Evolutionary conservation across 2,113 vertebrate genomes (phyloP).

Genomic region (Datnioides undecimradiatus): DNA sequence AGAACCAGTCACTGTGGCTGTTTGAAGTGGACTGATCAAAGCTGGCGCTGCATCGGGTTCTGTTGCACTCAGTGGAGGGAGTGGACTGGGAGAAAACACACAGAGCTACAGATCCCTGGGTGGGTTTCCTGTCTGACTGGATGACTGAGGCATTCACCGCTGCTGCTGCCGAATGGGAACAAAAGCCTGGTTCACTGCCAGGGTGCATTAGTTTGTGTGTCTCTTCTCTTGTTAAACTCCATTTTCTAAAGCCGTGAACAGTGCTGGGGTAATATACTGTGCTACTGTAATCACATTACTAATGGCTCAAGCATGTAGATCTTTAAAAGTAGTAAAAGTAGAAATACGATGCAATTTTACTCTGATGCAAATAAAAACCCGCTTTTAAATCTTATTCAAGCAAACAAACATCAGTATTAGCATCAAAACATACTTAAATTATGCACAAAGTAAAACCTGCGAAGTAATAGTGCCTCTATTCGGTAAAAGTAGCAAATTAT

Average conservation of each 20-base stretch:
- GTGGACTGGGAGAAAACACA: slow-evolving; percentile 30
- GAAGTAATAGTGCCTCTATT: too few species aligned
- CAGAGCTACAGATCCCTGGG: slow-evolving; percentile 39
- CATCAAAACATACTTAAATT: too few species aligned
- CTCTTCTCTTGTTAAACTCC: slow-evolving; percentile 18
- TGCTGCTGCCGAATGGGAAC: not conserved
- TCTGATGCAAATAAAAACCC: too few species aligned
- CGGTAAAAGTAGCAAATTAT: too few species aligned
- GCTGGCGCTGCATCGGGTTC: slow-evolving; percentile 47
- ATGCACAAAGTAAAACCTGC: too few species aligned
- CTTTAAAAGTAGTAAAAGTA: too few species aligned
- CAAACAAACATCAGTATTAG: too few species aligned
- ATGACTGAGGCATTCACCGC: slow-evolving; percentile 20
- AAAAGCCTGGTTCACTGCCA: slow-evolving; percentile 36
- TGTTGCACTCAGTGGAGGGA: slow-evolving; percentile 44
- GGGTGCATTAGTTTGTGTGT: slow-evolving; percentile 24
- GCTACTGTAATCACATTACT: not conserved
- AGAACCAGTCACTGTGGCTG: slow-evolving; percentile 50
- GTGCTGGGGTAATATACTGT: not conserved
- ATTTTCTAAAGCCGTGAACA: slow-evolving; percentile 7
- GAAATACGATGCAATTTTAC: too few species aligned
- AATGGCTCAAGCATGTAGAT: too few species aligned
- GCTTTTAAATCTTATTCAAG: too few species aligned
- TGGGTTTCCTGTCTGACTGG: slow-evolving; percentile 40
- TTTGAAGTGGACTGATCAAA: slow-evolving; percentile 77